Conservation (phyloP, 2,888 invertebrate genomes). For the Galeopsomyia nigrocyanea region DNA sequence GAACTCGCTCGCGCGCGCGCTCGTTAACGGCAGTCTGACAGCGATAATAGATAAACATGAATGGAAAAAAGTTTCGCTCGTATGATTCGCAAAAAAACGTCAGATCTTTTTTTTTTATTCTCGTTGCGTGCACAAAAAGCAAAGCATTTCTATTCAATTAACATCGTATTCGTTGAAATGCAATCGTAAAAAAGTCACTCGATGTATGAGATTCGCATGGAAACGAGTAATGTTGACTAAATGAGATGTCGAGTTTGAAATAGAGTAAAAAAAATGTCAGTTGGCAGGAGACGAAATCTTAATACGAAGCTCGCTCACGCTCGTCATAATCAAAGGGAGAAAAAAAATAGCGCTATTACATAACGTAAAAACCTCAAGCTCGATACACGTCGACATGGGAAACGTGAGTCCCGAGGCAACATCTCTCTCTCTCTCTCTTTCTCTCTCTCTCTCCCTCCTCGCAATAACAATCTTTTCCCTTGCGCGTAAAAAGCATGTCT, state of each 20-base stretch:
- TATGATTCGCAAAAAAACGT: background rate
- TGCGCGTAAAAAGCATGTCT: background rate
- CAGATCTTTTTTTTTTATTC: constrained; percentile 22
- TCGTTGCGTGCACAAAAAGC: background rate
- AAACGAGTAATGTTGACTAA: too few species aligned
- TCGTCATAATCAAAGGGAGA: too few species aligned
- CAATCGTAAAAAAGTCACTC: too few species aligned
- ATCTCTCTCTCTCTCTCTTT: constrained; percentile 4
- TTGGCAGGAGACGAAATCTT: too few species aligned
- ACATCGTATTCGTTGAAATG: too few species aligned
- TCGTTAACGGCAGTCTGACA: constrained; percentile 24
- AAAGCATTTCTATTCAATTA: too few species aligned
- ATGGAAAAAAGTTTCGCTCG: constrained; percentile 27
- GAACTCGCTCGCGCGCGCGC: constrained; percentile 30
- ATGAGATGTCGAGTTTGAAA: too few species aligned
- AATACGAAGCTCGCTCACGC: too few species aligned
- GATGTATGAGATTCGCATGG: too few species aligned
- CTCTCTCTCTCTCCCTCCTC: constrained; percentile 10
- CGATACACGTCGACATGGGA: constrained; percentile 1
- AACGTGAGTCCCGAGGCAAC: constrained; percentile 10
- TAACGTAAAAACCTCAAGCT: background rate
- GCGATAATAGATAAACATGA: constrained; percentile 39
- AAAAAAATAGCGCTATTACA: background rate
- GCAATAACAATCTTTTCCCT: constrained; percentile 21
- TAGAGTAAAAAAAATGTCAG: too few species aligned